Conservation (phyloP, 2,888 invertebrate species). For the Linyphia triangularis region DNA sequence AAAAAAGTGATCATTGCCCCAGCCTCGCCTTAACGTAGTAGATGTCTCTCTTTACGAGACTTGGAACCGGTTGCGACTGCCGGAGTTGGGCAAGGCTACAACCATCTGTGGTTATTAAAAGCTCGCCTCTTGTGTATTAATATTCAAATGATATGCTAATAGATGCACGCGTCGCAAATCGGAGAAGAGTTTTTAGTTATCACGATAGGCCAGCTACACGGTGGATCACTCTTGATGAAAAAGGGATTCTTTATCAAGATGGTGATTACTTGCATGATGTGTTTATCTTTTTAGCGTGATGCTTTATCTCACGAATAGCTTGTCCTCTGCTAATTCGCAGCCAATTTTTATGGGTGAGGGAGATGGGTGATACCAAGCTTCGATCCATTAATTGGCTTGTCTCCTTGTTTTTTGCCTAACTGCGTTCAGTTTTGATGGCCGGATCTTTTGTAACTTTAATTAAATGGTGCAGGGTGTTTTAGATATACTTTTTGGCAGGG, state of each 20-base stretch:
- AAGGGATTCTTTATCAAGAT: conserved; percentile 47
- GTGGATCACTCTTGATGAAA: conserved; percentile 42
- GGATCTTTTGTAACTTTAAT: neutral
- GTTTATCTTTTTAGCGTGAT: conserved; percentile 51
- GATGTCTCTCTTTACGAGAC: neutral
- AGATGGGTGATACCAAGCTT: neutral
- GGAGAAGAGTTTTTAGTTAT: conserved; percentile 31
- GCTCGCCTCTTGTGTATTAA: conserved; percentile 29
- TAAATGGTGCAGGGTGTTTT: neutral
- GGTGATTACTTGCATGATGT: conserved; percentile 63
- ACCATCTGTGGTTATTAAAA: conserved; percentile 27
- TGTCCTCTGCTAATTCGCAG: conserved; percentile 43
- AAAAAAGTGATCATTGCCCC: neutral
- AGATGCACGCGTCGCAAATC: conserved; percentile 44
- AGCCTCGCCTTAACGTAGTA: neutral
- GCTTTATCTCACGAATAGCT: conserved; percentile 47
- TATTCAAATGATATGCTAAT: conserved; percentile 71
- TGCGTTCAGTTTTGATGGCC: neutral
- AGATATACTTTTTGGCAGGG: neutral
- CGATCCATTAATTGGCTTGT: conserved; percentile 3
- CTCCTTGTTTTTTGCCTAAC: neutral
- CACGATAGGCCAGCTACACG: conserved; percentile 25
- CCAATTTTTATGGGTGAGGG: neutral
- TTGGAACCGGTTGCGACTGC: conserved; percentile 16
- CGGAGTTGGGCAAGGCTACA: neutral